Evolutionary conservation across 2,888 invertebrate genomes (phyloP).

Genomic region (Pheosia tremula): DNA sequence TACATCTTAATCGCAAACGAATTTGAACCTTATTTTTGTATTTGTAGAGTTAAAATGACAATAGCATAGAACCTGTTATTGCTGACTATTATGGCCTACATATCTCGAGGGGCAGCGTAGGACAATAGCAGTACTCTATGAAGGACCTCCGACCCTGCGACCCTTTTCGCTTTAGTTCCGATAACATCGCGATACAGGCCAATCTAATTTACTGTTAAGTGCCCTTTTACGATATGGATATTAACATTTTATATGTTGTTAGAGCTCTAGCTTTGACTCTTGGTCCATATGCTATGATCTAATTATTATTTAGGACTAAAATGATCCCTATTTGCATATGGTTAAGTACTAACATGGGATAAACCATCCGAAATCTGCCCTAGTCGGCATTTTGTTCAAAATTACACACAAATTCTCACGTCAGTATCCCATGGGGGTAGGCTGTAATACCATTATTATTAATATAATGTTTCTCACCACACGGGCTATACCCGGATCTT

Average conservation of each 20-base stretch:
- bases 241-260: slow-evolving; percentile 10
- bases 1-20: background rate
- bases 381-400: too few relatives aligned
- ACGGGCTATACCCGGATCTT: too few relatives aligned
- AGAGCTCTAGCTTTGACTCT: background rate
- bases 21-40: background rate
- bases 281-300: background rate
- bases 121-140: slow-evolving; percentile 45
- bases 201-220: slow-evolving; percentile 48
- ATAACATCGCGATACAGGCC: slow-evolving; percentile 46
- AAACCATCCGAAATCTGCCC: too few relatives aligned
- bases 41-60: background rate
- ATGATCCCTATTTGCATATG: background rate
- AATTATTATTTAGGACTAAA: background rate
- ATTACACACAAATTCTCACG: too few relatives aligned
- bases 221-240: slow-evolving; percentile 20
- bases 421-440: too few relatives aligned
- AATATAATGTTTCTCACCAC: too few relatives aligned
- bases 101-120: slow-evolving; percentile 34
- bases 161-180: slow-evolving; percentile 39
- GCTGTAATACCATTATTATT: too few relatives aligned
- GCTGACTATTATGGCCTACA: slow-evolving; percentile 10
- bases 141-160: slow-evolving; percentile 41
- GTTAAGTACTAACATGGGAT: too few relatives aligned
- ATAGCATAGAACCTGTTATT: slow-evolving; percentile 1